Evolutionary conservation across 2,797 vertebrate genomes (phyloP).

Genomic region (Falco cherrug): DNA sequence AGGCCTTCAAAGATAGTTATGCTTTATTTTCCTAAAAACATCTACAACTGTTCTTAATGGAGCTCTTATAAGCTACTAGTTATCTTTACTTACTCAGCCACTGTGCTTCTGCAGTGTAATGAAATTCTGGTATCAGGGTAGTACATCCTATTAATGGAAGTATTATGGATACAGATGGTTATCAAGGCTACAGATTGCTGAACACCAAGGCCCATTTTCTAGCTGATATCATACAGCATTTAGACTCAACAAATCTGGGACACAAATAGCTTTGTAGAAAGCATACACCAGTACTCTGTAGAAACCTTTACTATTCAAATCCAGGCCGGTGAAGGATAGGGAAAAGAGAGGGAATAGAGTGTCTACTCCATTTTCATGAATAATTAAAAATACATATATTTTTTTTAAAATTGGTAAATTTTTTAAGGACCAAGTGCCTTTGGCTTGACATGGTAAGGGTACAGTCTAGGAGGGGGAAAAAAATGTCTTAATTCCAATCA

Average conservation of each 20-base stretch:
- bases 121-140: constrained; percentile 34
- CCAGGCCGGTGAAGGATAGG: not conserved
- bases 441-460: not conserved
- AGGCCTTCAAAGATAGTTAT: not conserved
- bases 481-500: not conserved
- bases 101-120: constrained; percentile 19
- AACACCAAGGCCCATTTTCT: constrained; percentile 11
- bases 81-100: constrained; percentile 35
- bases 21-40: constrained; percentile 47
- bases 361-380: not conserved
- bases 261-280: not conserved
- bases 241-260: constrained; percentile 22
- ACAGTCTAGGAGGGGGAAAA: not conserved
- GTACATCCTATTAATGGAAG: constrained; percentile 49
- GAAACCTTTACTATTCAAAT: not conserved
- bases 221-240: constrained; percentile 36
- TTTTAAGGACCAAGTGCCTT: not conserved
- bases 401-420: not conserved
- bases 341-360: not conserved
- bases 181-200: constrained; percentile 25
- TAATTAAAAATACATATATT: not conserved
- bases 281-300: not conserved
- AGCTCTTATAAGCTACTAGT: constrained; percentile 33
- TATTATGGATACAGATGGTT: constrained; percentile 38
- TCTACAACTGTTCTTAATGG: constrained; percentile 21